Percentiles rank a stretch among this genome's conserved stretches.
Conservation (phyloP, 2,797 vertebrate genomes). For the Tokudaia tokunoshimensis region DNA sequence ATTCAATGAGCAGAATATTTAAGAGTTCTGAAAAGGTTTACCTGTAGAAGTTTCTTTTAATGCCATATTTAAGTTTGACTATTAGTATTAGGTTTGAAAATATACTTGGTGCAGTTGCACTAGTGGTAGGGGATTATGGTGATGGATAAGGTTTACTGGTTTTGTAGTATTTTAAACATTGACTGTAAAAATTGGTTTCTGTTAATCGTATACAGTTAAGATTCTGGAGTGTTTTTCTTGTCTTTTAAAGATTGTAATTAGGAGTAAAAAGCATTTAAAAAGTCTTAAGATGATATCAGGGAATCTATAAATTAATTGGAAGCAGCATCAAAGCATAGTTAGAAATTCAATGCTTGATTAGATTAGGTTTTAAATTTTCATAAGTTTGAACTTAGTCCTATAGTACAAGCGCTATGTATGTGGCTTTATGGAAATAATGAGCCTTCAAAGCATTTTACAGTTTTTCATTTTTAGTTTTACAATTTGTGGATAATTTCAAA, state of each 20-base stretch:
- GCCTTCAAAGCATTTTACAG: constrained; percentile 58
- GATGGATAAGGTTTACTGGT: constrained; percentile 35
- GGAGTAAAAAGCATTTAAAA: constrained; percentile 56
- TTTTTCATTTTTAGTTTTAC: constrained; percentile 62
- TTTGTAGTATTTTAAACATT: constrained; percentile 60
- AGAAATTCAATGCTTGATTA: constrained; percentile 62
- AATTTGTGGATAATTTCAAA: constrained; percentile 51
- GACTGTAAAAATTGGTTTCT: constrained; percentile 66
- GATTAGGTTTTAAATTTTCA: constrained; percentile 57
- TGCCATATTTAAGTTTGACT: constrained; percentile 48
- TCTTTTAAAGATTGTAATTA: constrained; percentile 61
- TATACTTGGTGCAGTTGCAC: not conserved
- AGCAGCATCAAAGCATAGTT: constrained; percentile 56
- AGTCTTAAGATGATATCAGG: constrained; percentile 43
- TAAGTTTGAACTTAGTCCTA: constrained; percentile 55
- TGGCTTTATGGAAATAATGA: constrained; percentile 46
- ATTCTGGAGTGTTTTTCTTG: constrained; percentile 45
- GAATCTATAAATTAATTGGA: constrained; percentile 64
- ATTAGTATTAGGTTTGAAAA: constrained; percentile 50
- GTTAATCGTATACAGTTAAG: constrained; percentile 4
- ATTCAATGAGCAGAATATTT: constrained; percentile 8
- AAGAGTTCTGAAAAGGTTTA: constrained; percentile 58
- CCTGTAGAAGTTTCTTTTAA: constrained; percentile 69
- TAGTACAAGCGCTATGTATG: not conserved
- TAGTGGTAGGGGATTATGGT: not conserved